Conservation (phyloP, 2,113 vertebrate genomes). For the Varanus komodoensis region DNA sequence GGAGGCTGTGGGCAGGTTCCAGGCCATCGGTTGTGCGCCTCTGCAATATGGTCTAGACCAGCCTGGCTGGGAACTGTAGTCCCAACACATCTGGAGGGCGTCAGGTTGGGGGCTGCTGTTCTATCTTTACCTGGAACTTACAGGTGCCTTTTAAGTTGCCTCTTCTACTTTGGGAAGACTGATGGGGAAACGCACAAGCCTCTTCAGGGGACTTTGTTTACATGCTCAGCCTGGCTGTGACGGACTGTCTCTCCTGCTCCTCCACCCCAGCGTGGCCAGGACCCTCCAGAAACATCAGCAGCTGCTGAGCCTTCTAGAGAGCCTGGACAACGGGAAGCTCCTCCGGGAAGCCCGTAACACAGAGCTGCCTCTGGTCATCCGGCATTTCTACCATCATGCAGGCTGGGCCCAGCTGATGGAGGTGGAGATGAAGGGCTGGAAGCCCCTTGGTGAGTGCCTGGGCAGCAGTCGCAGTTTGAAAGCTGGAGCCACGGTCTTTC, state of each 20-base stretch:
- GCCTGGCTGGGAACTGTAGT: too few relatives aligned
- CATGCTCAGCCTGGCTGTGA: background rate
- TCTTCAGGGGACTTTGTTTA: background rate
- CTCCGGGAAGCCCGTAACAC: constrained; percentile 70
- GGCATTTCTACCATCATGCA: constrained; percentile 73
- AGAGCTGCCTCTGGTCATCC: constrained; percentile 69
- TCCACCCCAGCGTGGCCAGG: constrained; percentile 65
- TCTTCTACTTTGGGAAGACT: background rate
- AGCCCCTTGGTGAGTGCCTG: constrained; percentile 71
- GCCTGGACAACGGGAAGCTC: constrained; percentile 70
- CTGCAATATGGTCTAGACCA: too few relatives aligned
- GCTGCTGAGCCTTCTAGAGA: constrained; percentile 73
- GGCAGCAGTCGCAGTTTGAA: background rate
- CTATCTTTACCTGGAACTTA: background rate
- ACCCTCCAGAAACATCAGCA: constrained; percentile 73
- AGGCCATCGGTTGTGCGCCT: too few relatives aligned
- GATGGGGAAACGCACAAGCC: background rate
- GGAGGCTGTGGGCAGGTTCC: too few relatives aligned
- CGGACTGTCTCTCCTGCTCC: background rate
- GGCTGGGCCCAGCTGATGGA: constrained; percentile 70
- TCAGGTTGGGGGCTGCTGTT: background rate
- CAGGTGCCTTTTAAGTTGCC: too few relatives aligned
- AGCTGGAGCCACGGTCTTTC: background rate
- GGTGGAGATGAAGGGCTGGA: constrained; percentile 66
- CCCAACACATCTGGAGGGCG: too few relatives aligned